phyloP scores from a whole-genome alignment of 2,113 vertebrate genomes.

The Cranoglanis bouderius region DNA sequence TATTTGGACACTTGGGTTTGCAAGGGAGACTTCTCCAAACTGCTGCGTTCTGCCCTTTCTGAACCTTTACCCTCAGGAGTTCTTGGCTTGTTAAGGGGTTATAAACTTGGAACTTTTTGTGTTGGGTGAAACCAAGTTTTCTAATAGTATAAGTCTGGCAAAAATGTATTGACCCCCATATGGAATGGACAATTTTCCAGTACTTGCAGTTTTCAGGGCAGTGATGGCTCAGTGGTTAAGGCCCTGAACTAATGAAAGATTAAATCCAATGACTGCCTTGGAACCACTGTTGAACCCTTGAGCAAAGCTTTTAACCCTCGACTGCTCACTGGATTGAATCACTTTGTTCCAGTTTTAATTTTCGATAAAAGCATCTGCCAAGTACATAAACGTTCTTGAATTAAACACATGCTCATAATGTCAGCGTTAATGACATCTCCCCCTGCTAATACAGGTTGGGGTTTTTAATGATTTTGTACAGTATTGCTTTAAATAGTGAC shows the following conservation, averaged over 20 bases:
- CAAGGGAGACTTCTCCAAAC: background rate
- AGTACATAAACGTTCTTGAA: background rate
- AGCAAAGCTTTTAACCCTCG: background rate
- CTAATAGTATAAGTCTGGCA: background rate
- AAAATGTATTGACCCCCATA: background rate
- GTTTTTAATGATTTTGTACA: background rate
- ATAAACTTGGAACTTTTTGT: background rate
- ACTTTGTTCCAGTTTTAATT: background rate
- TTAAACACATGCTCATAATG: background rate
- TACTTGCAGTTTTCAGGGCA: background rate
- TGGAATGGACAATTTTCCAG: background rate
- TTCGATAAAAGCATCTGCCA: background rate
- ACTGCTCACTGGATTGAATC: background rate
- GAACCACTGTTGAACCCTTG: background rate
- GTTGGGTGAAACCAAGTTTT: background rate
- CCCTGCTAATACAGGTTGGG: background rate
- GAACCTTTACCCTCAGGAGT: background rate
- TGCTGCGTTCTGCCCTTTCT: background rate
- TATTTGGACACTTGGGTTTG: background rate
- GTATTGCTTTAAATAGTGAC: background rate
- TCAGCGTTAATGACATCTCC: background rate
- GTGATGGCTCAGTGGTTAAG: background rate
- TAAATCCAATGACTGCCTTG: background rate
- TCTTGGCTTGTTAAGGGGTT: background rate
- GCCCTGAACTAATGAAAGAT: background rate